phyloP scores from a whole-genome alignment of 2,888 invertebrate species.

The Spodoptera littoralis region DNA sequence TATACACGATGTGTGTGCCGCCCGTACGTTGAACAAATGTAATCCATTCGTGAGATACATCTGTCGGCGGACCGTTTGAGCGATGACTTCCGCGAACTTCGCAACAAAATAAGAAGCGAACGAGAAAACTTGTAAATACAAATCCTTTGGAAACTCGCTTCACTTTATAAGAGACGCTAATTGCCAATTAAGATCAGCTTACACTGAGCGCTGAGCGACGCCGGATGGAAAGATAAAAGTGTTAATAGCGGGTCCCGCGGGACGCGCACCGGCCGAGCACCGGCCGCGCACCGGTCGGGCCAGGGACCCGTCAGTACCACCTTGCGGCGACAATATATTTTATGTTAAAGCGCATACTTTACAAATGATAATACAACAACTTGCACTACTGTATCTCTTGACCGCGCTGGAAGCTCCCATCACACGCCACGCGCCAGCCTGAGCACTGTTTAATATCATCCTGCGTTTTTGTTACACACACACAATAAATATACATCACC shows the following conservation, averaged over 20 bases:
- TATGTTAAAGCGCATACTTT: too few relatives aligned
- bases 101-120: slow-evolving; percentile 24
- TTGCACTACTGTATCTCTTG: too few relatives aligned
- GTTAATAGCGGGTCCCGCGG: slow-evolving; percentile 6
- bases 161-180: slow-evolving; percentile 38
- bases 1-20: too few relatives aligned
- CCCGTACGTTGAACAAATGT: slow-evolving; percentile 20
- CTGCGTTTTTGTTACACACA: slow-evolving; percentile 23
- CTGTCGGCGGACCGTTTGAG: slow-evolving; percentile 23
- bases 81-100: slow-evolving; percentile 36
- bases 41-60: slow-evolving; percentile 15
- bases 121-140: slow-evolving; percentile 43
- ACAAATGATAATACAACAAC: too few relatives aligned
- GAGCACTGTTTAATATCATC: slow-evolving; percentile 47
- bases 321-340: too few relatives aligned
- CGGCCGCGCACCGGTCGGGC: background rate
- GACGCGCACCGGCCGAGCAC: background rate
- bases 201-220: slow-evolving; percentile 15
- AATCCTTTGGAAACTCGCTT: slow-evolving; percentile 33
- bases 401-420: too few relatives aligned
- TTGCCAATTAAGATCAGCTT: slow-evolving; percentile 56
- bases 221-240: slow-evolving; percentile 8
- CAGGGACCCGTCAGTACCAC: too few relatives aligned
- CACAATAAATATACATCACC: background rate
- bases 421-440: slow-evolving; percentile 12